Evolutionary conservation across 2,113 vertebrate species (phyloP).

Genomic region (Cryptomyrus ogoouensis): DNA sequence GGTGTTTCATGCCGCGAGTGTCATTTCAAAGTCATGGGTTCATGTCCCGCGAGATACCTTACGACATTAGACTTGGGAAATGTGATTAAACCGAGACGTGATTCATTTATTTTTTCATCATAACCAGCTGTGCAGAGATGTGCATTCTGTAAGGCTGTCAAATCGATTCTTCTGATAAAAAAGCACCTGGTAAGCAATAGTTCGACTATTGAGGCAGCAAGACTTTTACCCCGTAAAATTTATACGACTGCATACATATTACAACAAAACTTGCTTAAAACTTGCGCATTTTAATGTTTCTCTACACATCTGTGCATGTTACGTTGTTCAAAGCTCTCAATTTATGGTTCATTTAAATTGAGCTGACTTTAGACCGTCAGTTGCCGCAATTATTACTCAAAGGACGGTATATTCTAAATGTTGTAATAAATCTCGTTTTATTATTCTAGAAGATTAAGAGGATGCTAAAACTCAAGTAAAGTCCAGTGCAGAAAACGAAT

Average conservation of each 20-base stretch:
- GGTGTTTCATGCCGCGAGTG: neutral
- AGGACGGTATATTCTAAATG: neutral
- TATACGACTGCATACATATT: neutral
- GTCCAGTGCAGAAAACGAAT: neutral
- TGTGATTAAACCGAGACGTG: neutral
- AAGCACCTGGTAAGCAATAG: neutral
- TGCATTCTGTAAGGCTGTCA: neutral
- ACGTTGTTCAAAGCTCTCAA: neutral
- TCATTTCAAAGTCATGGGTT: neutral
- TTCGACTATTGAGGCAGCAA: neutral
- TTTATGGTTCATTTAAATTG: neutral
- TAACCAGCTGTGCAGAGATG: neutral
- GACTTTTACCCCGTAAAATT: neutral
- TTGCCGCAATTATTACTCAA: neutral
- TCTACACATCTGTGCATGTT: neutral
- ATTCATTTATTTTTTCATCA: neutral
- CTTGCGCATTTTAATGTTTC: neutral
- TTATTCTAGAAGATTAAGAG: neutral
- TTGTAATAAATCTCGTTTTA: neutral
- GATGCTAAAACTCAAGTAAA: neutral
- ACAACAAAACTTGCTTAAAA: neutral
- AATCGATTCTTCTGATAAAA: neutral
- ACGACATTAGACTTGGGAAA: neutral
- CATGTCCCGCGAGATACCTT: neutral
- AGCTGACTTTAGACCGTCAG: neutral